Evolutionary conservation across 2,797 vertebrate species (phyloP).

Genomic region (Pseudotriccus pelzelni): DNA sequence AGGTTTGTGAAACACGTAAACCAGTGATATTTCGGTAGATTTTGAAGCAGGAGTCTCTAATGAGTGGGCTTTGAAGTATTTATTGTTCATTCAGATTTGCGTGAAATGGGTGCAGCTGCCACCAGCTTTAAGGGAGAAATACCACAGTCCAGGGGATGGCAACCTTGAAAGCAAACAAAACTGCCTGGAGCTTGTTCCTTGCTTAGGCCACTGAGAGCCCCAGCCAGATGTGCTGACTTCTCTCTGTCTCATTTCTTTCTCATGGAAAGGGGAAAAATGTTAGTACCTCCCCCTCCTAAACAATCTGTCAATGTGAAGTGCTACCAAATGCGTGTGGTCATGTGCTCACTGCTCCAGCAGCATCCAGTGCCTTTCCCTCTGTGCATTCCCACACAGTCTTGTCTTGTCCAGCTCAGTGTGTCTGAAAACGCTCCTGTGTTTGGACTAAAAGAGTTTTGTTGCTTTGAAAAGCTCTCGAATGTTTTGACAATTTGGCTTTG

Average conservation of each 20-base stretch:
- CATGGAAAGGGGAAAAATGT: not conserved
- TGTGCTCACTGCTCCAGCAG: not conserved
- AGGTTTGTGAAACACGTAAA: not conserved
- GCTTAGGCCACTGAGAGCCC: not conserved
- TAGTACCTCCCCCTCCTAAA: not conserved
- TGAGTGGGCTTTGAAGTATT: not conserved
- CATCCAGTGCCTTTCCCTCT: not conserved
- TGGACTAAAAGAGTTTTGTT: not conserved
- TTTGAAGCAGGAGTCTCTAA: not conserved
- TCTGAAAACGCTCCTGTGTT: not conserved
- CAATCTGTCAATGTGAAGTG: not conserved
- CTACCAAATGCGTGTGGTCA: not conserved
- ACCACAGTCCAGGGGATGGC: not conserved
- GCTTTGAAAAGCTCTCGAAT: slow-evolving; percentile 3
- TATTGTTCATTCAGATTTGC: not conserved
- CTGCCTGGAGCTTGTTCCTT: not conserved
- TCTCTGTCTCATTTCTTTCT: too few relatives aligned
- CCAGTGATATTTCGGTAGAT: not conserved
- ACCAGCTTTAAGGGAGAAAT: not conserved
- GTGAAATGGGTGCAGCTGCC: not conserved
- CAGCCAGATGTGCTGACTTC: not conserved
- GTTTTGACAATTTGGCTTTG: slow-evolving; percentile 50
- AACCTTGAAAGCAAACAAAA: not conserved
- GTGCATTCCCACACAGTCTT: not conserved
- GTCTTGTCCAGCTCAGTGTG: not conserved